Evolutionary conservation across 2,113 vertebrate genomes (phyloP), one percentile per base, ranked within the genome.

Genomic region (Pterocles gutturalis): DNA sequence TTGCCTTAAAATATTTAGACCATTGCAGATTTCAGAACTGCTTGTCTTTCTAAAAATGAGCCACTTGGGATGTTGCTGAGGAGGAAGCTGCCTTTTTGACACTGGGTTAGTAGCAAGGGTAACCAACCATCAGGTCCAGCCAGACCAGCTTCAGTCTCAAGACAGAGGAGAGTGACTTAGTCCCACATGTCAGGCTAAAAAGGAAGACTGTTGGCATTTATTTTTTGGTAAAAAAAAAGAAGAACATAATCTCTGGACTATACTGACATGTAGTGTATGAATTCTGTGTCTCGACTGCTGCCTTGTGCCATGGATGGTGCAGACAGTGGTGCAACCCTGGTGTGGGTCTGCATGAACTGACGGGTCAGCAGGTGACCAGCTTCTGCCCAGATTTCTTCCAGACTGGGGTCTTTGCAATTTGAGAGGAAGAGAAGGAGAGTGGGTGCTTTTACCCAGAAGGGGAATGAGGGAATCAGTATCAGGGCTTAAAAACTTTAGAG

Each of bases 1-100:
- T 87, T 75, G 77, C 82, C 62, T 90, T 65, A 16, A 87, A 93
- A 87, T 96, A 94, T 93, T 96, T 96, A 94, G 87, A 91, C 70
- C 80, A 21, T 18, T 92, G 54, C 21, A 82, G 89, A 94, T 96
- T 95, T 87, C 89, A 95, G 80, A 96, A 90, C 77, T 64, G 48
- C 67, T 79, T 91, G 26, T 71, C 29, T 72, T 82, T 85, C 60
- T 84, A 51, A 85, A 87, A 75, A 62, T 62, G 41, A 66, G 7
- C 28, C 6, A 0, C 41, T 77, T 75, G 29, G 51, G 51, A 51
- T 49, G 13, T 17, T 89, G 61, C 14, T 36, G 48, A 84, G 49
- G 55, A 75, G 25, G 48, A 82, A 73, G 38, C 17, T 89, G 72
- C 60, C 25, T 49, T 76, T 93, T 61, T 81, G n/a, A 61, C n/a